Percentiles rank a stretch among this genome's conserved stretches.
Conservation (phyloP, 2,888 invertebrate genomes). For the Drosophila infuscata region DNA sequence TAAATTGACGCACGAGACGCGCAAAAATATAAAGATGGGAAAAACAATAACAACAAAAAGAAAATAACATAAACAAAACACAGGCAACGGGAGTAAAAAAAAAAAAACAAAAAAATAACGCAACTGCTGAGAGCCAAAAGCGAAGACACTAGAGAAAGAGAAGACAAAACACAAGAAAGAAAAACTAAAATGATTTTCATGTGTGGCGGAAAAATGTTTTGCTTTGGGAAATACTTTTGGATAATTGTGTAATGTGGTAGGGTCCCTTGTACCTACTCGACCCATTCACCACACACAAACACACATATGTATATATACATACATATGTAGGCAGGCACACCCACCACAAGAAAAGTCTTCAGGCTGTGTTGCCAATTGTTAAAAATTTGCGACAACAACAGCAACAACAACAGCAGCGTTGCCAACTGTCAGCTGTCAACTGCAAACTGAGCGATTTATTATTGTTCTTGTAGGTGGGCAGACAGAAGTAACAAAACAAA, state of each 20-base stretch:
- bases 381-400: constrained; percentile 21
- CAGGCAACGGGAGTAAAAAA: constrained; percentile 30
- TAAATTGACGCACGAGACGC: constrained; percentile 67
- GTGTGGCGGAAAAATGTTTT: constrained; percentile 55
- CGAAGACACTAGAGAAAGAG: constrained; percentile 7
- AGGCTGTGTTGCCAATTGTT: constrained; percentile 42
- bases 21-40: constrained; percentile 66
- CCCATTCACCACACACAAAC: background rate
- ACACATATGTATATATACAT: background rate
- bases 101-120: constrained; percentile 3
- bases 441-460: constrained; percentile 48
- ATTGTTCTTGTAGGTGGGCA: constrained; percentile 41
- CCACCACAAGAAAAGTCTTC: constrained; percentile 17
- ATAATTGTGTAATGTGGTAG: constrained; percentile 67
- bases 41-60: constrained; percentile 26
- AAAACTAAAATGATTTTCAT: constrained; percentile 68
- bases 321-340: background rate
- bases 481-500: constrained; percentile 17
- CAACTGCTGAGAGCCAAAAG: constrained; percentile 9
- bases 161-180: constrained; percentile 13
- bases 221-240: constrained; percentile 53
- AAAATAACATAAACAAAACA: constrained; percentile 49
- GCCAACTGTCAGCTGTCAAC: constrained; percentile 53
- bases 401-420: constrained; percentile 13
- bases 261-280: constrained; percentile 8